Evolutionary conservation across 2,888 invertebrate species (phyloP), one percentile per base, ranked within the genome.

Genomic region (Atethmia centrago): DNA sequence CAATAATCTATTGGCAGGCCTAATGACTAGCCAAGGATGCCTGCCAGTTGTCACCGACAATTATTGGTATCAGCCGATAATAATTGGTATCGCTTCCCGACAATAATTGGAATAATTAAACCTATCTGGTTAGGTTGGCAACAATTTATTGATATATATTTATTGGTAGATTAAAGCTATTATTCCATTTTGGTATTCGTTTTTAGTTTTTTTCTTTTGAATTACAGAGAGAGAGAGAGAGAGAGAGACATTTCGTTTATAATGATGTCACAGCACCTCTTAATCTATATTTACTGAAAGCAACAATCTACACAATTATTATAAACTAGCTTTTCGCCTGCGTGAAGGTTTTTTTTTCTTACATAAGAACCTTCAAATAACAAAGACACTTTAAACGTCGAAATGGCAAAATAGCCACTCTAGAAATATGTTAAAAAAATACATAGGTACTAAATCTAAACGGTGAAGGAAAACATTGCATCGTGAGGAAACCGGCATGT

Each of bases 21-120:
- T 96, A 96, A 96, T 96, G 95, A 95, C 93, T 93, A 93, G 92
- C 92, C 95, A 96, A 96, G 96, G 96, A 95, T 94, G 91, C 88
- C 89, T 83, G 88, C 77, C 90, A 85, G 92, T 90, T 90, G 91
- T 88, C 91, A 89, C 91, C 85, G 90, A 85, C 89, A 87, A 90
- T 95, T 93, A 94, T 95, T 94, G 94, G 92, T 91, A 91, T 90
- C 88, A 87, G 88, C 89, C 85, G 90, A 91, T 92, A 90, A 90
- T 95, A 94, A 95, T 94, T 93, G 94, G 88, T 75, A 86, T 89
- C 87, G 89, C 89, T 91, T 36, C 92, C 90, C 90, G 87, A 90
- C 90, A 91, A 91, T 94, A 93, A 93, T 93, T 93, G 92, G 92
- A 90, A 93, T 95, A 95, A 95, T 95, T 95, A 95, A 92, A 93